phyloP scores from a whole-genome alignment of 2,113 vertebrate genomes.

The Ardeotis arabs region DNA sequence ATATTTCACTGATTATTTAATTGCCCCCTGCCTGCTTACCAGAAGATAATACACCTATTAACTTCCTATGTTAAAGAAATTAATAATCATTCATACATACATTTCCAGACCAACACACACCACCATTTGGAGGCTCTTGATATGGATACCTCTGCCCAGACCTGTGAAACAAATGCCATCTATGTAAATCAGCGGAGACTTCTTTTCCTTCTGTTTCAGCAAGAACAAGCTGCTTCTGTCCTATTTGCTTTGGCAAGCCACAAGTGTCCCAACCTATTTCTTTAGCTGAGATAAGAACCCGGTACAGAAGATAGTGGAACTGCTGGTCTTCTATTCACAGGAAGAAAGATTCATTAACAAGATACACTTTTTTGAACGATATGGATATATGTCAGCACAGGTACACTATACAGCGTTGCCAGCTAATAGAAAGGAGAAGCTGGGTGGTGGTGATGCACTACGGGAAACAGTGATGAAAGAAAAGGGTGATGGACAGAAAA shows the following conservation, averaged over 20 bases:
- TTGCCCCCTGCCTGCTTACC: background rate
- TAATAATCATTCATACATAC: background rate
- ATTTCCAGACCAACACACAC: background rate
- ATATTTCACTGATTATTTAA: background rate
- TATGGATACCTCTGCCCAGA: background rate
- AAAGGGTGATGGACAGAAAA: background rate
- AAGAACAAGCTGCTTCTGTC: background rate
- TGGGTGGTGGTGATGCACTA: background rate
- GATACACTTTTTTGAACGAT: background rate
- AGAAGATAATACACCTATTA: background rate
- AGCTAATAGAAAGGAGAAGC: background rate
- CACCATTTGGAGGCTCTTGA: background rate
- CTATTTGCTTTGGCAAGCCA: background rate
- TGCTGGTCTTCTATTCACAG: background rate
- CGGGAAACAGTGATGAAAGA: background rate
- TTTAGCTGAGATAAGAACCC: background rate
- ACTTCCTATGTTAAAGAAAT: background rate
- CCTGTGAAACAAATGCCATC: background rate
- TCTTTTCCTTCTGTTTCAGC: background rate
- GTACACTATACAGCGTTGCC: background rate
- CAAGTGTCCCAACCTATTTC: background rate
- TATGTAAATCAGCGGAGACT: background rate
- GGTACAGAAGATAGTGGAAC: background rate
- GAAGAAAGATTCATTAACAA: background rate
- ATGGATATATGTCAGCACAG: background rate